These are phyloP conservation scores for Todus mexicanus DNA, from an alignment of 2,797 vertebrate species.

Conservation along the genomic window DNA sequence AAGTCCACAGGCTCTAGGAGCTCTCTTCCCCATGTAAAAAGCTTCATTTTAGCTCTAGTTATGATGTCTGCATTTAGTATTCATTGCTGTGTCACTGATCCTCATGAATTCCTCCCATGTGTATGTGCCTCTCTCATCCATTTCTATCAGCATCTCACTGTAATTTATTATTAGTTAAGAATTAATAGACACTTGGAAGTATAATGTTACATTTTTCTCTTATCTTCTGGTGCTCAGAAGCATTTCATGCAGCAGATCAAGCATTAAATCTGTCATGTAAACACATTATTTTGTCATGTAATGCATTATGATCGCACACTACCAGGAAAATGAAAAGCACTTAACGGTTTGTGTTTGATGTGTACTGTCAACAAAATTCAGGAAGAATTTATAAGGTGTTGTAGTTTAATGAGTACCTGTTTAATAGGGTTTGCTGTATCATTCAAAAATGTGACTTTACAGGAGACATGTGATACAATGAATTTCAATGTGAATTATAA, in stretches of 20 bases:
- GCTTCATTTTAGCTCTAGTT: background rate
- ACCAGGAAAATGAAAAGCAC: constrained; percentile 45
- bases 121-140: background rate
- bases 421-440: constrained; percentile 16
- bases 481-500: constrained; percentile 51
- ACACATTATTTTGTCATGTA: constrained; percentile 60
- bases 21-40: background rate
- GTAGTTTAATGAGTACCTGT: constrained; percentile 39
- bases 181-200: constrained; percentile 55
- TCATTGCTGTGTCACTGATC: constrained; percentile 3
- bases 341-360: constrained; percentile 49
- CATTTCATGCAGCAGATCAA: constrained; percentile 48
- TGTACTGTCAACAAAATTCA: constrained; percentile 43
- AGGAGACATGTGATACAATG: background rate
- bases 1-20: background rate
- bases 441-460: constrained; percentile 28
- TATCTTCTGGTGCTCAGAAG: constrained; percentile 37
- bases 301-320: constrained; percentile 34
- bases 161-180: constrained; percentile 68
- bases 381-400: constrained; percentile 26
- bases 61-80: constrained; percentile 31
- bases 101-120: constrained; percentile 37
- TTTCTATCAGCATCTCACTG: constrained; percentile 36
- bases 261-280: constrained; percentile 59
- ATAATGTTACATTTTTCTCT: constrained; percentile 50